Base-by-base conservation (phyloP, 35 echinoderm and acorn worm genomes). In the Heliocidaris tuberculata region DNA sequence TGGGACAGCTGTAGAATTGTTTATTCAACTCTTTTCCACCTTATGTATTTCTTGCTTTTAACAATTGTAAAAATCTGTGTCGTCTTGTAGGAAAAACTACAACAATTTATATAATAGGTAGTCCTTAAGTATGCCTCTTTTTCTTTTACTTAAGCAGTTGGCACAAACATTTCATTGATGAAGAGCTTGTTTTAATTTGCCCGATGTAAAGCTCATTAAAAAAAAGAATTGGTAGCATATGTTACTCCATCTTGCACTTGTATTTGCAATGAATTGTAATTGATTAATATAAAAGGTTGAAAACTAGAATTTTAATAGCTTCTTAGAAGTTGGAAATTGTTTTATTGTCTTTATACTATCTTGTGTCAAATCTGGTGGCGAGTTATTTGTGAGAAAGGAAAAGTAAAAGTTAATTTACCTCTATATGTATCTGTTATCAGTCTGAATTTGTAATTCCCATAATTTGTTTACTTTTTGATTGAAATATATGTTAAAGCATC, bases 391-490 rank as follows among this genome's bases (percentile, higher is more conserved):
- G 65, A 78, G 27, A 78, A 78, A 21, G 27, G 27, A 78, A 2
- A 78, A n/a, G n/a, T n/a, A 78, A 17, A 78, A n/a, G 65, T 24
- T 78, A 0, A 78, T 78, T 78, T 71, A 27, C 65, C 65, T 78
- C 65, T 78, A 21, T 21, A 78, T 78, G 65, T 78, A 78, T 78
- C 21, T 78, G 65, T 78, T 42, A 27, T 78, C 27, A 78, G 65
- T 78, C 65, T 27, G 65, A 27, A 78, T 78, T 78, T 2, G 65
- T 78, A 78, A 78, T 78, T 70, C 65, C 65, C 65, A 24, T 78
- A 78, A 78, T 78, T 56, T 78, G 65, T 78, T 78, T 78, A 78
- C 27, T 78, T 78, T 78, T 78, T n/a, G 27, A 78, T 78, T 78
- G 65, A 78, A 78, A 78, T 78, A 78, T 24, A 78, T 78, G 65